Evolutionary conservation across 92 coral and sea anemone species (phyloP).

Genomic region (Heteractis magnifica): DNA sequence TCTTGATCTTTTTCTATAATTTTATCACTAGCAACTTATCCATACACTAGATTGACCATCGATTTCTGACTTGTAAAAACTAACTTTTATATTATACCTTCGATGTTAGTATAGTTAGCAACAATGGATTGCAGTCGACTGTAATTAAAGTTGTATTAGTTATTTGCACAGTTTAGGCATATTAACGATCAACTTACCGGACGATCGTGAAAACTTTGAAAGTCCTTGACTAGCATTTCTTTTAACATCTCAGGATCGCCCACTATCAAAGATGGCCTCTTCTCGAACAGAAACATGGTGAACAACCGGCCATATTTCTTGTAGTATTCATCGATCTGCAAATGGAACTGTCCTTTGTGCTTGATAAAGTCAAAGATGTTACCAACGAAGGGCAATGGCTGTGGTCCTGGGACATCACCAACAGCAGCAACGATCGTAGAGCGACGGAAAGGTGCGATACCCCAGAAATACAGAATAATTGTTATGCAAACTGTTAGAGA

Average conservation of each 20-base stretch:
- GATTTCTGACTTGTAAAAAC: too few relatives aligned
- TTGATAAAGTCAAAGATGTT: slow-evolving; percentile 8
- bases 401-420: too few relatives aligned
- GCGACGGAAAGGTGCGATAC: not conserved
- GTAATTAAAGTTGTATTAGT: too few relatives aligned
- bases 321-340: slow-evolving; percentile 22
- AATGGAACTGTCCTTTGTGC: slow-evolving; percentile 27
- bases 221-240: slow-evolving; percentile 22
- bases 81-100: too few relatives aligned
- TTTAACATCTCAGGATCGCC: slow-evolving; percentile 31
- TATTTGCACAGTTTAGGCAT: too few relatives aligned
- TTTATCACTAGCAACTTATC: too few relatives aligned
- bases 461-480: slow-evolving; percentile 17
- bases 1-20: too few relatives aligned
- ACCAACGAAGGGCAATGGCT: slow-evolving; percentile 28
- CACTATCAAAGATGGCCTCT: slow-evolving; percentile 17
- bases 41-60: too few relatives aligned
- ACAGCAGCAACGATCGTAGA: too few relatives aligned
- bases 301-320: slow-evolving; percentile 25
- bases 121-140: too few relatives aligned
- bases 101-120: too few relatives aligned
- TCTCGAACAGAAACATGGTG: slow-evolving; percentile 15
- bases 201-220: slow-evolving; percentile 28
- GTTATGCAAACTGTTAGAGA: not conserved
- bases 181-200: not conserved